phyloP scores from a whole-genome alignment of 2,888 invertebrate species.

The Ormyrus rosae region DNA sequence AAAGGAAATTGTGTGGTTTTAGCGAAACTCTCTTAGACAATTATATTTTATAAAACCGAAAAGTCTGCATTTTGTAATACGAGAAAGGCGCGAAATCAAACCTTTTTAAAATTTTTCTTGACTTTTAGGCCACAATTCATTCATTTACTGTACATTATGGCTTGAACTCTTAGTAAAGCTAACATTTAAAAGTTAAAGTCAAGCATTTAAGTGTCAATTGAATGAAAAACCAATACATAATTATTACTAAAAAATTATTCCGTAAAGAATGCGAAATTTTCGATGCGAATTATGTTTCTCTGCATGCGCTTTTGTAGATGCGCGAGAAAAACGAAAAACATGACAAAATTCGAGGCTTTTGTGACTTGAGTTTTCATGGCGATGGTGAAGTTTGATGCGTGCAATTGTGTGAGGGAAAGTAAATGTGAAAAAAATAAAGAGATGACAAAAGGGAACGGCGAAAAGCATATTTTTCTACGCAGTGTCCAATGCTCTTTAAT shows the following conservation, averaged over 20 bases:
- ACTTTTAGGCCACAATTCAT: constrained; percentile 14
- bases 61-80: constrained; percentile 44
- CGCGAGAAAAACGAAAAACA: not conserved
- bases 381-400: constrained; percentile 3
- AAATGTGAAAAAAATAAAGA: constrained; percentile 17
- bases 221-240: not conserved
- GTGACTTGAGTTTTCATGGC: constrained; percentile 12
- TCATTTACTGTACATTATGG: no score
- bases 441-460: constrained; percentile 47
- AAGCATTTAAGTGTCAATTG: constrained; percentile 29
- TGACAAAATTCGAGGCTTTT: constrained; percentile 25
- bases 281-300: constrained; percentile 11
- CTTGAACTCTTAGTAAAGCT: no score
- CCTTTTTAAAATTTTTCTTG: constrained; percentile 43
- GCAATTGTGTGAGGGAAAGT: constrained; percentile 18
- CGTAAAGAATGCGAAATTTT: not conserved
- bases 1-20: constrained; percentile 41
- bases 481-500: constrained; percentile 65
- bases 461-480: constrained; percentile 72
- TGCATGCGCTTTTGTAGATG: constrained; percentile 26
- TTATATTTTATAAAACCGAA: constrained; percentile 42
- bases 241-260: not conserved
- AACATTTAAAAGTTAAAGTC: not conserved
- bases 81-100: constrained; percentile 30
- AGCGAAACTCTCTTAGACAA: constrained; percentile 28